A percentile compares a stretch with the other conserved stretches of the same genome.
phyloP scores from a whole-genome alignment of 2,797 vertebrate species.

The Propithecus perrieri region DNA sequence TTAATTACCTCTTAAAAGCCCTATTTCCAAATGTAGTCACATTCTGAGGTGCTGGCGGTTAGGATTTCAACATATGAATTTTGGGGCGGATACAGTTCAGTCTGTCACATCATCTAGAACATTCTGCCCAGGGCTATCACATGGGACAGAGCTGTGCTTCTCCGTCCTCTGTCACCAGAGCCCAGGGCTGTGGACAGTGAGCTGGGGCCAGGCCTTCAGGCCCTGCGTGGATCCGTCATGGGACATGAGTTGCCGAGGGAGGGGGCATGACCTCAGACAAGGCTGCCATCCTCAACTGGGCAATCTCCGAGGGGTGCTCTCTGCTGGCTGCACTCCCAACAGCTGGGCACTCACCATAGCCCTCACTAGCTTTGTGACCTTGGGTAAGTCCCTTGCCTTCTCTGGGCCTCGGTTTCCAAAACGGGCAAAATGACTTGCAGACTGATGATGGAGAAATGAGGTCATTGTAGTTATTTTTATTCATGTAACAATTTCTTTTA shows the following conservation, averaged over 20 bases:
- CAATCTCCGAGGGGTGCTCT: background rate
- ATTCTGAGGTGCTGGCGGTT: background rate
- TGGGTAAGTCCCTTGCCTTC: background rate
- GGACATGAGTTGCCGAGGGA: too few relatives aligned
- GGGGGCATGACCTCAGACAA: background rate
- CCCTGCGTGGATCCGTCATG: background rate
- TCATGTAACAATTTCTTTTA: background rate
- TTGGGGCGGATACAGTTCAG: background rate
- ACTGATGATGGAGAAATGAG: background rate
- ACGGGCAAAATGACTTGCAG: background rate
- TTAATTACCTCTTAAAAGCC: constrained; percentile 1
- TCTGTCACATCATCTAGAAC: background rate
- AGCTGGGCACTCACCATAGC: background rate
- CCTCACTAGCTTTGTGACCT: background rate
- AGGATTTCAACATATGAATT: background rate
- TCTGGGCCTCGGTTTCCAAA: background rate
- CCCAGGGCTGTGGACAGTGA: background rate
- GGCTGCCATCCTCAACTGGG: background rate
- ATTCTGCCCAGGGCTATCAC: background rate
- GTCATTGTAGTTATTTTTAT: background rate
- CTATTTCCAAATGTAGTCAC: background rate
- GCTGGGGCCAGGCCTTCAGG: background rate
- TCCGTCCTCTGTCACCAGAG: background rate
- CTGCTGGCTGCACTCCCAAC: background rate
- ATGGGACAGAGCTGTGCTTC: background rate